Evolutionary conservation across 1,140 invertebrate species (phyloP).

Genomic region (Conopomorpha cramerella): DNA sequence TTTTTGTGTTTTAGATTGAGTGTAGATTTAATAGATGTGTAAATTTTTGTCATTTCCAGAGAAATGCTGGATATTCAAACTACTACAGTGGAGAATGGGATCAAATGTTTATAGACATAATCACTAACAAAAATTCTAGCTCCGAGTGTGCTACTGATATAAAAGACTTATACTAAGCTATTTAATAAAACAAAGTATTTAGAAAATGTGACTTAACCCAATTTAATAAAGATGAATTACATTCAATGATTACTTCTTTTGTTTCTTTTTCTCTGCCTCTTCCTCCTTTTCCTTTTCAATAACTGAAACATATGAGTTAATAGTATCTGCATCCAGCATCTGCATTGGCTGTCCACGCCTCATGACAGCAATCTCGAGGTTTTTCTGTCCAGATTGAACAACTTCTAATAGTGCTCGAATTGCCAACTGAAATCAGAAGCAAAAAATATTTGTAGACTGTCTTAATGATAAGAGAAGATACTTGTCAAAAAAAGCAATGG

Average conservation of each 20-base stretch:
- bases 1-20: too few species aligned
- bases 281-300: conserved; percentile 98
- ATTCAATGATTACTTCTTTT: conserved; percentile 76
- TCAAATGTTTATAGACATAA: conserved; percentile 51
- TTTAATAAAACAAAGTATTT: conserved; percentile 12
- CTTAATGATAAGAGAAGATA: too few species aligned
- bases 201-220: conserved; percentile 19
- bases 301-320: conserved; percentile 89
- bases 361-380: conserved; percentile 98
- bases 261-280: conserved; percentile 97
- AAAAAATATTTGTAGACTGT: too few species aligned
- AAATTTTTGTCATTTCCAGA: conserved; percentile 19
- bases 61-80: conserved; percentile 23
- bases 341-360: conserved; percentile 77
- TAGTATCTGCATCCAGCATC: conserved; percentile 89
- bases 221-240: conserved; percentile 29
- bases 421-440: conserved; percentile 73
- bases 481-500: too few species aligned
- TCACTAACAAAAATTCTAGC: conserved; percentile 30
- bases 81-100: conserved; percentile 52
- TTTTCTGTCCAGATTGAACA: conserved; percentile 97
- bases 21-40: conserved; percentile 5
- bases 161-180: conserved; percentile 48
- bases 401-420: conserved; percentile 97
- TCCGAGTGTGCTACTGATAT: conserved; percentile 47